phyloP scores from a whole-genome alignment of 2,888 invertebrate species.

The Apotomis turbidana region DNA sequence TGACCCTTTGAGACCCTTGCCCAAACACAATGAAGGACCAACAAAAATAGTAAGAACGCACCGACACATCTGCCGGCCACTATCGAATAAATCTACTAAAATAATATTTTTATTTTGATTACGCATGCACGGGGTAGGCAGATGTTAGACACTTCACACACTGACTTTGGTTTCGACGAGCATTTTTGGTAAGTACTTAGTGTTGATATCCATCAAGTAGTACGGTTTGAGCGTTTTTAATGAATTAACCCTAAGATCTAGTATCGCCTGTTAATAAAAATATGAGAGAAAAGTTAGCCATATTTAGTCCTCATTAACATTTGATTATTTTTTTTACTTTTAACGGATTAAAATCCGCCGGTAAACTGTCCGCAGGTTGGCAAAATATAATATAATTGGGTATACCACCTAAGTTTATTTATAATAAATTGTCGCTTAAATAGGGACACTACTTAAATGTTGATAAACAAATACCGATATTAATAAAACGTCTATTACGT shows the following conservation, averaged over 20 bases:
- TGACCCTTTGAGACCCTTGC: conserved; percentile 73
- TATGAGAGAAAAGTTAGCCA: not conserved
- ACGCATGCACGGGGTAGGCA: conserved; percentile 77
- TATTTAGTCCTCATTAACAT: not conserved
- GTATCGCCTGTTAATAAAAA: conserved; percentile 14
- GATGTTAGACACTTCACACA: conserved; percentile 70
- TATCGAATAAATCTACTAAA: conserved; percentile 83
- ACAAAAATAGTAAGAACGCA: conserved; percentile 75
- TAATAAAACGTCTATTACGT: too few species aligned
- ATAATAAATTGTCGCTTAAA: too few species aligned
- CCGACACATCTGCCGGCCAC: conserved; percentile 78
- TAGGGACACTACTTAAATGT: too few species aligned
- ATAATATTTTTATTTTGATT: conserved; percentile 84
- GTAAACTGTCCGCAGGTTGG: too few species aligned
- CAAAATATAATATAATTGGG: too few species aligned
- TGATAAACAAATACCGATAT: too few species aligned
- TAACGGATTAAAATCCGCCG: too few species aligned
- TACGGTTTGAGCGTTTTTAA: too few species aligned
- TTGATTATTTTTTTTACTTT: too few species aligned
- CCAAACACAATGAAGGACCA: conserved; percentile 73
- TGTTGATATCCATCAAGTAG: not conserved
- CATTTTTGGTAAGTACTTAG: conserved; percentile 12
- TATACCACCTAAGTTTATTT: too few species aligned
- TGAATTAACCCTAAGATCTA: too few species aligned
- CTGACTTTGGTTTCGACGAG: conserved; percentile 44